phyloP scores from a whole-genome alignment of 2,888 invertebrate species.

The Stenoptilia bipunctidactyla region DNA sequence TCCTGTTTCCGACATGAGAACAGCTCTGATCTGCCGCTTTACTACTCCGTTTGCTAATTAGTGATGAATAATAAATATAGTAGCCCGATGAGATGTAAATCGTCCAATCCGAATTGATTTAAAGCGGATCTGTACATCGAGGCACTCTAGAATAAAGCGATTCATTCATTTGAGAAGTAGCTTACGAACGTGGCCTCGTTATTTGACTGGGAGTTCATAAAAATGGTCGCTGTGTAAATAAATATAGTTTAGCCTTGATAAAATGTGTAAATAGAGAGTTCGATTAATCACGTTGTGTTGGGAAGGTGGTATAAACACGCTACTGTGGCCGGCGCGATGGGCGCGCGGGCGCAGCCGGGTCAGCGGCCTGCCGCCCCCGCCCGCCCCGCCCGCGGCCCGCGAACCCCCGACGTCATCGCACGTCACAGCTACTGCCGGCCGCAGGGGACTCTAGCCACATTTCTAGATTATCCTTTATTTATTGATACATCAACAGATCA shows the following conservation, averaged over 20 bases:
- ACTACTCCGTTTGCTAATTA: slow-evolving; percentile 55
- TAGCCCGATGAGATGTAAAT: slow-evolving; percentile 24
- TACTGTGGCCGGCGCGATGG: not conserved
- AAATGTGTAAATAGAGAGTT: not conserved
- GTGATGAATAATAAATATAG: slow-evolving; percentile 58
- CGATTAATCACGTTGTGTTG: slow-evolving; percentile 4
- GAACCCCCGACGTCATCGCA: slow-evolving; percentile 36
- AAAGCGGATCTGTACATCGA: too few species aligned
- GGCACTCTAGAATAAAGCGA: too few species aligned
- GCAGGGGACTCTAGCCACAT: too few species aligned
- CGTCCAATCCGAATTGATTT: slow-evolving; percentile 12
- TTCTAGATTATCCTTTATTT: too few species aligned
- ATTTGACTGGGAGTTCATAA: too few species aligned
- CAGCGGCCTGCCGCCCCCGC: slow-evolving; percentile 32
- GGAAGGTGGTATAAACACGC: slow-evolving; percentile 28
- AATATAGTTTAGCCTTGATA: too few species aligned
- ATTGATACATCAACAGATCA: too few species aligned
- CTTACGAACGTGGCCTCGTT: slow-evolving; percentile 1
- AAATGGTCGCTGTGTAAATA: too few species aligned
- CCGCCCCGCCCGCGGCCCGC: slow-evolving; percentile 16
- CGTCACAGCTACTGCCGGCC: too few species aligned
- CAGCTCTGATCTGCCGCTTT: slow-evolving; percentile 48
- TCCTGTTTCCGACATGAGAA: slow-evolving; percentile 62
- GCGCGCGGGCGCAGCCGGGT: slow-evolving; percentile 26
- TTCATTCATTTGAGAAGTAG: not conserved